Conservation (phyloP, 2,888 invertebrate species). For the Synergus umbraculus region DNA sequence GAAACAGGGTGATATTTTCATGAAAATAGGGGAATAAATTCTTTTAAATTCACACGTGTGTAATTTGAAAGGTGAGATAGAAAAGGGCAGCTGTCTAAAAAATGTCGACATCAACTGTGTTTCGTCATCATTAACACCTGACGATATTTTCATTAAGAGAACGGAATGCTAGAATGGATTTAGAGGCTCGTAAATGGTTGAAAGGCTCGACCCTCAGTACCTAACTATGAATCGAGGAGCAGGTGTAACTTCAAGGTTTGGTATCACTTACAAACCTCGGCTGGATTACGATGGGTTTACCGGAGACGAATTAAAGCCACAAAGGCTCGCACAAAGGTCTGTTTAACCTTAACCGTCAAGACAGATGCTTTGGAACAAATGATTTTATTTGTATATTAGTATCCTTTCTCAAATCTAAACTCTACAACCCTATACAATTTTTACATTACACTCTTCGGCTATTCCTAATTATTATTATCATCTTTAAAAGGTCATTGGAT, state of each 20-base stretch:
- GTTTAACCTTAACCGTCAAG: neutral
- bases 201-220: neutral
- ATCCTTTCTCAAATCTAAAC: neutral
- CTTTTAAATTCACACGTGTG: neutral
- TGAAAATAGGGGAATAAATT: too few species aligned
- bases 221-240: constrained; percentile 8
- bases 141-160: neutral
- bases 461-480: neutral
- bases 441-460: neutral
- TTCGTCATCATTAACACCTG: neutral
- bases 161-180: neutral
- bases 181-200: neutral
- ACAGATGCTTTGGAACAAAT: neutral
- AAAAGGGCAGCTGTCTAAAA: neutral
- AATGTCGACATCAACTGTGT: neutral
- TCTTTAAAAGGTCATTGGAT: neutral
- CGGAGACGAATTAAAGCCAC: neutral
- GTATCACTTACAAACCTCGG: constrained; percentile 14
- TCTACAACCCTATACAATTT: neutral
- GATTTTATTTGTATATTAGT: neutral
- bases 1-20: too few species aligned
- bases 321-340: neutral
- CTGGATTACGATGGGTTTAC: constrained; percentile 10
- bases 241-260: constrained; percentile 31
- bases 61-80: neutral